Conservation (phyloP, 2,113 vertebrate species). For the Solea senegalensis region DNA sequence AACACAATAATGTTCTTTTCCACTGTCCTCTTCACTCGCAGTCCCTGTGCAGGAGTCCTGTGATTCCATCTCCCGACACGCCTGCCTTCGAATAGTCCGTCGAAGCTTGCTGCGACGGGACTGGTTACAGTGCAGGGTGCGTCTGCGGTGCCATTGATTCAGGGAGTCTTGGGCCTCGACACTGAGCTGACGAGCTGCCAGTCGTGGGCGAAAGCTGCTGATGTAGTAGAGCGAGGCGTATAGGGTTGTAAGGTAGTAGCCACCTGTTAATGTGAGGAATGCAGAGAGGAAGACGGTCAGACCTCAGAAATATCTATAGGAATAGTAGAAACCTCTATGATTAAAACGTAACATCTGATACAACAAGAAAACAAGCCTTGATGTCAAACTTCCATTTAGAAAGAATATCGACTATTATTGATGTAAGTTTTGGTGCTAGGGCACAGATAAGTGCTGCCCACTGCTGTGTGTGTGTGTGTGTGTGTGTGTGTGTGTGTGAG, state of each 20-base stretch:
- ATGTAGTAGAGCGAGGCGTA: constrained; percentile 91
- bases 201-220: constrained; percentile 82
- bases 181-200: constrained; percentile 83
- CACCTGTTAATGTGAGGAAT: constrained; percentile 73
- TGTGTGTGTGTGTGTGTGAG: neutral
- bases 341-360: too few relatives aligned
- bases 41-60: neutral
- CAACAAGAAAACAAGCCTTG: too few relatives aligned
- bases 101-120: constrained; percentile 58
- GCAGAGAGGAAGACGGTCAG: neutral
- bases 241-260: constrained; percentile 92
- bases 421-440: too few relatives aligned
- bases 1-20: neutral
- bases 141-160: constrained; percentile 87
- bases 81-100: constrained; percentile 67
- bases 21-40: constrained; percentile 6
- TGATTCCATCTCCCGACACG: neutral
- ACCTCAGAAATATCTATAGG: too few relatives aligned
- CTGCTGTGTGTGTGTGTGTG: neutral
- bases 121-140: constrained; percentile 84
- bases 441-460: too few relatives aligned
- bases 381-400: too few relatives aligned
- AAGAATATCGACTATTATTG: too few relatives aligned
- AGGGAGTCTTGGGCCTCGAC: constrained; percentile 85
- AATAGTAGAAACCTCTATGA: too few relatives aligned